These are phyloP conservation scores for Micronycteris hirsuta DNA, from an alignment of 2,113 vertebrate species.

Conservation along the genomic window DNA sequence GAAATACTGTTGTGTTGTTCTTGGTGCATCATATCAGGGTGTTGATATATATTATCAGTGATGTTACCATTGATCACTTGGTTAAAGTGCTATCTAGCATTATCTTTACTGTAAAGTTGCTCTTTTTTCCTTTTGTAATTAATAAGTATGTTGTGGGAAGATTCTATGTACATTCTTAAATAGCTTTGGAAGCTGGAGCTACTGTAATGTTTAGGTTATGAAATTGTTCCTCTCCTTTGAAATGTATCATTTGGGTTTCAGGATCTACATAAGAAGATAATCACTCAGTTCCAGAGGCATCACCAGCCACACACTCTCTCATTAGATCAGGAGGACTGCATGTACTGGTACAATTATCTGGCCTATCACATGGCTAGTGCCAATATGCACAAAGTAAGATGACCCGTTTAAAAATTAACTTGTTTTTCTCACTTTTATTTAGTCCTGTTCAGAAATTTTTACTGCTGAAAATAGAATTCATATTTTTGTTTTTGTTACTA, in stretches of 20 bases:
- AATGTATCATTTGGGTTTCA: constrained; percentile 70
- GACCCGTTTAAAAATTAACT: background rate
- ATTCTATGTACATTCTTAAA: background rate
- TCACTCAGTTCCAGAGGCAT: constrained; percentile 88
- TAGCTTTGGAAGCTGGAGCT: constrained; percentile 1
- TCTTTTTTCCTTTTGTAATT: background rate
- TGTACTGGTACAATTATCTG: constrained; percentile 94
- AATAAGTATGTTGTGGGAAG: background rate
- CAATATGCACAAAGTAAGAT: constrained; percentile 88
- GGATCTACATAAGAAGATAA: constrained; percentile 92
- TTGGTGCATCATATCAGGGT: background rate
- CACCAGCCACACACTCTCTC: constrained; percentile 80
- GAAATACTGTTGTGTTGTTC: background rate
- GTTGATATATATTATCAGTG: background rate
- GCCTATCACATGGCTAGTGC: constrained; percentile 94
- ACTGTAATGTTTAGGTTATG: background rate
- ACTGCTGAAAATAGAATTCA: background rate
- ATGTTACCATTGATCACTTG: background rate
- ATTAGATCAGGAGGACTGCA: constrained; percentile 87
- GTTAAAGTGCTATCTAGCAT: background rate
- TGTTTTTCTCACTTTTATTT: background rate
- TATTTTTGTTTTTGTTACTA: background rate
- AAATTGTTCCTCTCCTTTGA: constrained; percentile 42
- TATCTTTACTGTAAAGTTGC: background rate
- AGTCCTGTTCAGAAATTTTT: background rate